phyloP scores from a whole-genome alignment of 2,797 vertebrate genomes.

The Sebastes steindachneri region DNA sequence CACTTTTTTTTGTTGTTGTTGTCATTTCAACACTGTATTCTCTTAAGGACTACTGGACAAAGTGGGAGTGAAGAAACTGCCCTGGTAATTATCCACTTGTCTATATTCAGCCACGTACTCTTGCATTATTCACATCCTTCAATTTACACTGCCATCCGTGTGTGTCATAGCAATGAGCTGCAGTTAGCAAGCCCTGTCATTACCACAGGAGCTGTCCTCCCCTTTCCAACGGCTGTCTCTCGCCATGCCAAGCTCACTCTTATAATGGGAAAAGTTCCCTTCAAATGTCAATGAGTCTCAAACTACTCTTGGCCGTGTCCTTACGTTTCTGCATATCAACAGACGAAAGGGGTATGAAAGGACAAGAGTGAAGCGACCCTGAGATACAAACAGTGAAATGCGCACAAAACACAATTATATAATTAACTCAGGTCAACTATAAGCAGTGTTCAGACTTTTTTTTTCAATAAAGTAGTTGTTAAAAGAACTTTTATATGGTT shows the following conservation, averaged over 20 bases:
- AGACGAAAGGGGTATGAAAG: not conserved
- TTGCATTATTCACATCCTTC: conserved; percentile 80
- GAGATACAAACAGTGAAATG: not conserved
- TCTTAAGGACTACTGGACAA: conserved; percentile 60
- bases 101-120: conserved; percentile 73
- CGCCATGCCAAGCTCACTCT: conserved; percentile 55
- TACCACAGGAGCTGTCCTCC: conserved; percentile 75
- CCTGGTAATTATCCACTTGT: conserved; percentile 78
- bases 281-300: conserved; percentile 64
- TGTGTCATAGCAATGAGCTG: conserved; percentile 75
- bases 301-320: conserved; percentile 21
- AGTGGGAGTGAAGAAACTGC: conserved; percentile 63
- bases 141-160: conserved; percentile 73
- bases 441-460: not conserved
- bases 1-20: conserved; percentile 27
- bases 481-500: not conserved
- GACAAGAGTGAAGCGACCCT: not conserved
- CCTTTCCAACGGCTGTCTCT: conserved; percentile 59
- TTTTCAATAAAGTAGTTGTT: too few relatives aligned
- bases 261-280: conserved; percentile 64
- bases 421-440: not conserved
- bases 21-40: conserved; percentile 47
- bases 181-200: conserved; percentile 78
- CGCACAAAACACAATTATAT: not conserved
- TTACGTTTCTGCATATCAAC: conserved; percentile 15